Conservation (phyloP, 2,888 invertebrate genomes). For the Nymphalis urticae region DNA sequence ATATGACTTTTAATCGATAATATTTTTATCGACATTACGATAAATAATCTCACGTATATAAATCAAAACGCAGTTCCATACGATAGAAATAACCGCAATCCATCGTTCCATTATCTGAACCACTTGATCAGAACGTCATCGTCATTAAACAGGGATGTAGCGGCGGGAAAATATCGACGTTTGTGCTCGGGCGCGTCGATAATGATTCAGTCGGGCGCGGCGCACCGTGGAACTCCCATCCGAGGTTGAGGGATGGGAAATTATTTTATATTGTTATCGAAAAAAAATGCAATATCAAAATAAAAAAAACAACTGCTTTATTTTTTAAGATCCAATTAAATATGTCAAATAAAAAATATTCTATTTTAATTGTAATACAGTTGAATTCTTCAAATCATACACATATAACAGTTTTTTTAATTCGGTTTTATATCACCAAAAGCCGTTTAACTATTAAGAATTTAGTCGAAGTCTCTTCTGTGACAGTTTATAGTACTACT, state of each 20-base stretch:
- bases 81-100: constrained; percentile 20
- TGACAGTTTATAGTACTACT: too few species aligned
- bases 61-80: constrained; percentile 18
- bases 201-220: constrained; percentile 44
- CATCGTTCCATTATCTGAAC: constrained; percentile 28
- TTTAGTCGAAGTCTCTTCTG: too few species aligned
- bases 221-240: constrained; percentile 42
- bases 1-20: too few species aligned
- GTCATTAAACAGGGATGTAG: constrained; percentile 42
- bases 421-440: too few species aligned
- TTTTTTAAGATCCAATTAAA: too few species aligned
- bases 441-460: too few species aligned
- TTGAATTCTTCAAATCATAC: too few species aligned
- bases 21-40: not conserved
- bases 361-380: too few species aligned
- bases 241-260: constrained; percentile 32
- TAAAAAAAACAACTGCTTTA: too few species aligned
- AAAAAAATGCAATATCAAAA: not conserved
- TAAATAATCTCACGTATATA: not conserved
- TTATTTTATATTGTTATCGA: constrained; percentile 18
- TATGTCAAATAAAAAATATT: too few species aligned
- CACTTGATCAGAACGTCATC: constrained; percentile 39
- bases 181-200: constrained; percentile 44
- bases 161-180: constrained; percentile 42
- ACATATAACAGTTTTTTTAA: too few species aligned